Evolutionary conservation across 92 coral and sea anemone genomes (phyloP), one percentile per base, ranked within the genome.

Genomic region (Virgularia gustaviana): DNA sequence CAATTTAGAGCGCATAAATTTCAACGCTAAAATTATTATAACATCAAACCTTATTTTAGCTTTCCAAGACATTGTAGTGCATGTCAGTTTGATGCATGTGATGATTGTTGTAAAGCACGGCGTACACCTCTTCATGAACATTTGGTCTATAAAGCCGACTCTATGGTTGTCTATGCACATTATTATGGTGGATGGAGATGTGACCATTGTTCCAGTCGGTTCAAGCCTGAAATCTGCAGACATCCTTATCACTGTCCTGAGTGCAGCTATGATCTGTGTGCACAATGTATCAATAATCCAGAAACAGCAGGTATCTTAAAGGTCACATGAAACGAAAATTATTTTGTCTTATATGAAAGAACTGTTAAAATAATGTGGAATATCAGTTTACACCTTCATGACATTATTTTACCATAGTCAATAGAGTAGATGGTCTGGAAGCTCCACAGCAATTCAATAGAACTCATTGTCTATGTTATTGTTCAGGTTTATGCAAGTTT

Each of bases 101-200:
- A 47, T 7, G 55, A 72, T 39, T 92, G 98, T 65, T 83, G 83
- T 66, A 79, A 56, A 59, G 86, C 87, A 13, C 81, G 78, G 16
- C 51, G 3, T 22, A 70, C 88, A 0, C 85, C 87, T 3, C 76
- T 74, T 13, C 98, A 92, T 72, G 42, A 27, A 4, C 98, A 92
- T 49, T 79, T 80, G 20, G 57, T 92, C 55, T 73, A 76, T 67
- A 86, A 80, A 47, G 98, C 94, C 8, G 88, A 89, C 65, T 80
- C 98, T 3, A 82, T 65, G 52, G 27, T 66, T 38, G 84, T 87
- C 16, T 92, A 92, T 80, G 59, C 65, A 1, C 66, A 75, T 38
- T 92, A 84, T 57, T 57, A 67, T 72, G 98, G 98, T 8, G 89
- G 90, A 13, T 92, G 98, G 98, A 43, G 85, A 24, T 92, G 98